A percentile compares a stretch with the other conserved stretches of the same genome.
phyloP scores from a whole-genome alignment of 1,140 invertebrate species.

The Solenopsis fugax region DNA sequence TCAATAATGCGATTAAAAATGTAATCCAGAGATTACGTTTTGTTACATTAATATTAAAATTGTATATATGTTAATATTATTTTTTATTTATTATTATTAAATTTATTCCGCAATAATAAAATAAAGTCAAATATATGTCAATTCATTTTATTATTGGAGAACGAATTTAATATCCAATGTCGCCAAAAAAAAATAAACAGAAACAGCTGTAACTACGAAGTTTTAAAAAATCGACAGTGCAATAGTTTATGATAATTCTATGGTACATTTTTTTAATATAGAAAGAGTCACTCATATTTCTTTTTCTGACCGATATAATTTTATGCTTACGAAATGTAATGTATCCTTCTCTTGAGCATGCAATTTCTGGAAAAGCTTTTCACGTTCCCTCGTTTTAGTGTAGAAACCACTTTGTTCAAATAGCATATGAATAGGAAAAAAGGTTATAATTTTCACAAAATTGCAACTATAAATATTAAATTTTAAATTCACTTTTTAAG shows the following conservation, averaged over 20 bases:
- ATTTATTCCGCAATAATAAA: background rate
- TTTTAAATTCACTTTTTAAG: background rate
- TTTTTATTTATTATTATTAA: background rate
- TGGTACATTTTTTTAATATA: slow-evolving; percentile 1
- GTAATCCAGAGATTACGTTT: background rate
- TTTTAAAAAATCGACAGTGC: background rate
- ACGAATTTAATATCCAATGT: background rate
- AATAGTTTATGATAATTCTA: slow-evolving; percentile 1
- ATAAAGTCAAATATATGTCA: background rate
- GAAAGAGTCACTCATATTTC: background rate
- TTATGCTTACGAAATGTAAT: background rate
- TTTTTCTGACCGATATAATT: background rate
- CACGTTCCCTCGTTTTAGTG: background rate
- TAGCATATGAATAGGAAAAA: slow-evolving; percentile 3
- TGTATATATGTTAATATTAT: background rate
- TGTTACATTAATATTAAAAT: background rate
- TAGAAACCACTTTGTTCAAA: slow-evolving; percentile 2
- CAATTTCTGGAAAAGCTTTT: slow-evolving; percentile 33
- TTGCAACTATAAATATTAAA: background rate
- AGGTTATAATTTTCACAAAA: background rate
- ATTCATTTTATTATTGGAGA: background rate
- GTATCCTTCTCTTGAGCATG: slow-evolving; percentile 2
- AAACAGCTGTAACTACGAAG: background rate
- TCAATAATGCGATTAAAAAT: background rate
- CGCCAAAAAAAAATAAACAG: background rate